These are phyloP conservation scores for Empidonax alnorum DNA, from an alignment of 2,113 vertebrate species.

Conservation along the genomic window DNA sequence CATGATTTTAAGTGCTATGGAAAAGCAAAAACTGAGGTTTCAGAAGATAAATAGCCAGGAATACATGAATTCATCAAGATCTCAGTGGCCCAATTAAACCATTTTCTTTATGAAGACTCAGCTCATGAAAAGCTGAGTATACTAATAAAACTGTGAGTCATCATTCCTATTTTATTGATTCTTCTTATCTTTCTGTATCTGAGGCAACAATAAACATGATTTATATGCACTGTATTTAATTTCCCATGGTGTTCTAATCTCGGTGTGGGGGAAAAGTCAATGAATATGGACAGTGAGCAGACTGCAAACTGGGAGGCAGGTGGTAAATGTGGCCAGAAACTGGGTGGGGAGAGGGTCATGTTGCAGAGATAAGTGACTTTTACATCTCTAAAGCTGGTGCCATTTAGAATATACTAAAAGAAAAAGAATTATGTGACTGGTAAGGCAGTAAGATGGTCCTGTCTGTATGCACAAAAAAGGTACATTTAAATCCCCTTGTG, in stretches of 20 bases:
- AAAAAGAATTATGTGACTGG: neutral
- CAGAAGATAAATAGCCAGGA: constrained; percentile 12
- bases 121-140: constrained; percentile 22
- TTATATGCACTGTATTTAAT: constrained; percentile 43
- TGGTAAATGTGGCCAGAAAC: neutral
- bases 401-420: neutral
- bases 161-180: constrained; percentile 26
- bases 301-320: neutral
- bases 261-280: neutral
- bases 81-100: constrained; percentile 27
- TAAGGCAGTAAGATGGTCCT: neutral
- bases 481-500: neutral
- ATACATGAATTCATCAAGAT: constrained; percentile 5
- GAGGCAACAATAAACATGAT: constrained; percentile 56
- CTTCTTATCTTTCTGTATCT: constrained; percentile 33
- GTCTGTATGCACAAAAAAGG: neutral
- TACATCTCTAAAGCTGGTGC: neutral
- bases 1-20: neutral
- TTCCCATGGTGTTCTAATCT: constrained; percentile 18
- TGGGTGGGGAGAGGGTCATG: fast-evolving
- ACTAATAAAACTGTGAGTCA: constrained; percentile 61
- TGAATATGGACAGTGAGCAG: constrained; percentile 4
- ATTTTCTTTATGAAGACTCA: constrained; percentile 33
- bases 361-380: neutral
- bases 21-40: constrained; percentile 6